phyloP scores from a whole-genome alignment of 2,888 invertebrate species.

The Lasioglossum lativentre region DNA sequence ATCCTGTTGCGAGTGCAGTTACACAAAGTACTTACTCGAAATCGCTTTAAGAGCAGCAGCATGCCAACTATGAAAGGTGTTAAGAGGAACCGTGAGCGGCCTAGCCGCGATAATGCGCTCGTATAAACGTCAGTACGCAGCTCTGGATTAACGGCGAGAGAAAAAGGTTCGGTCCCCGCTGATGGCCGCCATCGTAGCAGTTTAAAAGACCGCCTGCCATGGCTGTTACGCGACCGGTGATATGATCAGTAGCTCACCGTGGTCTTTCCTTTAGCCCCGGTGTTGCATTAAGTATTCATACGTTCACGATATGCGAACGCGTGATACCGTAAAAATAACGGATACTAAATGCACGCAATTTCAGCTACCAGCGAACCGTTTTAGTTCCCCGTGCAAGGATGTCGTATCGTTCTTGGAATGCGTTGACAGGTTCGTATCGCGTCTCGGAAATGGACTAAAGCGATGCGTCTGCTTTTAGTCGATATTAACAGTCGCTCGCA shows the following conservation, averaged over 20 bases:
- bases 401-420: slow-evolving; percentile 52
- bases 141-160: slow-evolving; percentile 61
- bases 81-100: slow-evolving; percentile 70
- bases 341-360: slow-evolving; percentile 77
- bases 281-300: slow-evolving; percentile 69
- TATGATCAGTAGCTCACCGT: slow-evolving; percentile 56
- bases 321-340: slow-evolving; percentile 65
- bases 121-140: slow-evolving; percentile 60
- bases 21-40: slow-evolving; percentile 78
- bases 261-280: slow-evolving; percentile 19
- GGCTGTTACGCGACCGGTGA: slow-evolving; percentile 56
- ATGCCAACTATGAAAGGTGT: slow-evolving; percentile 76
- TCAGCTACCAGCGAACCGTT: slow-evolving; percentile 73
- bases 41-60: slow-evolving; percentile 76
- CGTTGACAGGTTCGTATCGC: slow-evolving; percentile 46
- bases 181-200: slow-evolving; percentile 57
- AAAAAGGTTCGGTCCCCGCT: slow-evolving; percentile 31
- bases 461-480: slow-evolving; percentile 49
- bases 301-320: slow-evolving; percentile 39
- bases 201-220: slow-evolving; percentile 55
- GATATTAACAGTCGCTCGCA: slow-evolving; percentile 17
- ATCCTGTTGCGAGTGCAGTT: slow-evolving; percentile 73
- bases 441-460: slow-evolving; percentile 42
- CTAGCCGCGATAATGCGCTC: slow-evolving; percentile 78
- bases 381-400: slow-evolving; percentile 60